phyloP scores from a whole-genome alignment of 2,113 vertebrate genomes.

The Scortum barcoo region DNA sequence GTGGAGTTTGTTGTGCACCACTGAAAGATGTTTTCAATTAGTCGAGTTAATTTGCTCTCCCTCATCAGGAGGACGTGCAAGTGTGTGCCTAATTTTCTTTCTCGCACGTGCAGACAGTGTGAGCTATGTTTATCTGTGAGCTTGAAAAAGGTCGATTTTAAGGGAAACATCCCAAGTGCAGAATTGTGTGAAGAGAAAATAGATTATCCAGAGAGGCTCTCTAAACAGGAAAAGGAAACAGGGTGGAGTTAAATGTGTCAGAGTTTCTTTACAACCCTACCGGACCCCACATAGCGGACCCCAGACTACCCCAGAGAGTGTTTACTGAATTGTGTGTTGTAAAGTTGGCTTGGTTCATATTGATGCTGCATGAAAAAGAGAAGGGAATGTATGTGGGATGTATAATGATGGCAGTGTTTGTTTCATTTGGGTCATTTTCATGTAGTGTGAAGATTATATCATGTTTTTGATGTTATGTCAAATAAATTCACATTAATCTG shows the following conservation, averaged over 20 bases:
- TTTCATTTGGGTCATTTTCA: background rate
- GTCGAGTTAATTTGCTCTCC: conserved; percentile 21
- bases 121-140: conserved; percentile 40
- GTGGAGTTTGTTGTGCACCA: background rate
- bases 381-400: background rate
- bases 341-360: conserved; percentile 12
- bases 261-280: conserved; percentile 63
- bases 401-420: background rate
- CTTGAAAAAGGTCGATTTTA: conserved; percentile 46
- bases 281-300: conserved; percentile 58
- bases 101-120: conserved; percentile 38
- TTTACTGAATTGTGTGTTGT: conserved; percentile 27
- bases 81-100: conserved; percentile 25
- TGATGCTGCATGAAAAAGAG: background rate
- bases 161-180: conserved; percentile 74
- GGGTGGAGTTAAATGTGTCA: conserved; percentile 71
- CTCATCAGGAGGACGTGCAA: conserved; percentile 15
- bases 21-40: conserved; percentile 35
- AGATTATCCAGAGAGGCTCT: conserved; percentile 69
- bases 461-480: background rate
- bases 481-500: background rate
- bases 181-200: conserved; percentile 72
- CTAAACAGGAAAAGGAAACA: conserved; percentile 81
- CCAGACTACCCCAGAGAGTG: conserved; percentile 17
- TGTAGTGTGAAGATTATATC: background rate